Evolutionary conservation across 2,797 vertebrate species (phyloP), one percentile per base, ranked within the genome.

Genomic region (Tauraco hartlaubi): DNA sequence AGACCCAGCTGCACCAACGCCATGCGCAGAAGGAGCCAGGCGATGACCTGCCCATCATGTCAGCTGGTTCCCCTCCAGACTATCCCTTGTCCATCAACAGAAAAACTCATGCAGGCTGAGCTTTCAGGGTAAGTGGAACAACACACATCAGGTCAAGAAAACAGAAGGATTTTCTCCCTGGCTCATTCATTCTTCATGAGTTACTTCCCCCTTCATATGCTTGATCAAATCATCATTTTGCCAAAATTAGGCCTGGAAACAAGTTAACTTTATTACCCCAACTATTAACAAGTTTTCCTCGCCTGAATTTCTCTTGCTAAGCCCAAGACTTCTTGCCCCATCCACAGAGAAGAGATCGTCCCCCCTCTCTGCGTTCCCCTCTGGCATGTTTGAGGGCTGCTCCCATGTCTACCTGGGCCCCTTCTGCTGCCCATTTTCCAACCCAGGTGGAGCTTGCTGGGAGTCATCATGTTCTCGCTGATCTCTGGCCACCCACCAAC

Each of bases 401-500:
- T 85, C 33, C 83, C 68, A n/a, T 26, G 39, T 58, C 63, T 79
- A 37, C 33, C 12, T 3, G 3, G 54, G 46, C 12, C 19, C 23
- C 29, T 64, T 87, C 59, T 79, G 35, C 69, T 16, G 2, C 55
- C 71, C 16, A 0, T 61, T 82, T 66, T 16, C 55, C 68, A 73
- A 12, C 22, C 25, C 46, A 76, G 72, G 68, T 54, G 4, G 14
- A 73, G 13, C 43, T 85, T 73, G 9, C 71, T 85, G 75, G 49
- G 46, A 68, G 12, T 22, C 85, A 54, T 72, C 41, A n/a, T 9
- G 9, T 54, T 39, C 48, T 83, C 0, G 0, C 44, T 62, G n/a
- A 88, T 80, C 72, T 88, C 83, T 85, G 88, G 64, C 76, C 29
- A 58, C 16, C 18, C 35, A 79, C 88, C 88, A 90, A 49, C 39